Percentiles rank a stretch among this genome's conserved stretches.
phyloP scores from a whole-genome alignment of 2,797 vertebrate genomes.

The Sebastiscus tertius region DNA sequence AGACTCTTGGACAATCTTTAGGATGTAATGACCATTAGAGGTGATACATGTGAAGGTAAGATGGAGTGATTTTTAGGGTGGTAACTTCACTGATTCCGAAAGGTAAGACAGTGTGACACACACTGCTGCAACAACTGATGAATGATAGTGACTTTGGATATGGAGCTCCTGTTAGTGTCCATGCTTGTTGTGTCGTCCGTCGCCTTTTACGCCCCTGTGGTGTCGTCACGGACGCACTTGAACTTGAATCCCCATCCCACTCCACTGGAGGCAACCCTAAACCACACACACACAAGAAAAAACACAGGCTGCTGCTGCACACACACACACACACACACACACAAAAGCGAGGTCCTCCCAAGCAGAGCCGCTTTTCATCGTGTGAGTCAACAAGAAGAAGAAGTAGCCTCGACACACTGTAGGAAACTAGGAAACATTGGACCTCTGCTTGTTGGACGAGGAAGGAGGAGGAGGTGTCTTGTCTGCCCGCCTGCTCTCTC shows the following conservation, averaged over 20 bases:
- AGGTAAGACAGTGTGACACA: background rate
- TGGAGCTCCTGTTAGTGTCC: slow-evolving; percentile 83
- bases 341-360: slow-evolving; percentile 86
- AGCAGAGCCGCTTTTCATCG: slow-evolving; percentile 89
- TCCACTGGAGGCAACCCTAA: slow-evolving; percentile 89
- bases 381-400: slow-evolving; percentile 83
- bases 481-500: slow-evolving; percentile 75
- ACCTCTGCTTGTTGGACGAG: slow-evolving; percentile 83
- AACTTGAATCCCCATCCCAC: slow-evolving; percentile 95
- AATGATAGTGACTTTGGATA: slow-evolving; percentile 13
- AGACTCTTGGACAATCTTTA: background rate
- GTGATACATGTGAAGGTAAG: background rate
- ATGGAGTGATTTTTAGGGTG: background rate
- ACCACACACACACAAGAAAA: slow-evolving; percentile 85
- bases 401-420: slow-evolving; percentile 69
- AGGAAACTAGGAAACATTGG: slow-evolving; percentile 82
- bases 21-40: background rate
- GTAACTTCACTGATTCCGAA: background rate
- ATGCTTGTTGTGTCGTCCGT: slow-evolving; percentile 82
- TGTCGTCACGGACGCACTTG: slow-evolving; percentile 93
- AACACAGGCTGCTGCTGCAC: slow-evolving; percentile 68
- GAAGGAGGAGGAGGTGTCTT: slow-evolving; percentile 81
- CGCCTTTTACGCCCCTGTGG: slow-evolving; percentile 79
- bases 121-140: background rate
- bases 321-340: slow-evolving; percentile 89